A percentile compares a stretch with the other conserved stretches of the same genome.
Conservation (phyloP, 2,797 vertebrate species). For the Melanotaenia nigrans region DNA sequence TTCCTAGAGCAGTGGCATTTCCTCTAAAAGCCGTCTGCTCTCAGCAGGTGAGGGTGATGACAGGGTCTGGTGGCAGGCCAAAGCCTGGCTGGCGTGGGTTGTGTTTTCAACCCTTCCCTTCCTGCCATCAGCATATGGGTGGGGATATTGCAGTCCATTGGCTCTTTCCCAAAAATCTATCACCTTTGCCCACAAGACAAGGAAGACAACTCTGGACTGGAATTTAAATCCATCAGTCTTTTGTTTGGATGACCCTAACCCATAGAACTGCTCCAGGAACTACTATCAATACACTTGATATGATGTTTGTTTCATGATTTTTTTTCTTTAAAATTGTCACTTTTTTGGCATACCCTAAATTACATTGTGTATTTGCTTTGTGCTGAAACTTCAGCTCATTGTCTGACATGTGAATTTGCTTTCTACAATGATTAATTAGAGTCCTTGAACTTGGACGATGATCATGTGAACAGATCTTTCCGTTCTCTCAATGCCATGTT, state of each 20-base stretch:
- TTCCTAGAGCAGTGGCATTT: slow-evolving; percentile 25
- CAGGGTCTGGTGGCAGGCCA: slow-evolving; percentile 83
- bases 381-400: slow-evolving; percentile 56
- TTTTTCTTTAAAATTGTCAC: slow-evolving; percentile 25
- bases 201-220: slow-evolving; percentile 56
- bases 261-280: neutral
- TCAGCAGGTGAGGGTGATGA: slow-evolving; percentile 81
- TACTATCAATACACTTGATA: neutral
- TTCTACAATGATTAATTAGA: slow-evolving; percentile 80
- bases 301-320: slow-evolving; percentile 14
- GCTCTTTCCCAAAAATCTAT: slow-evolving; percentile 76
- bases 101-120: slow-evolving; percentile 75
- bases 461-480: slow-evolving; percentile 76
- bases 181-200: slow-evolving; percentile 75
- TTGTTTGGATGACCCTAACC: slow-evolving; percentile 41
- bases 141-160: slow-evolving; percentile 76
- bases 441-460: slow-evolving; percentile 72
- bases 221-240: slow-evolving; percentile 57
- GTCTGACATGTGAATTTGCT: slow-evolving; percentile 62
- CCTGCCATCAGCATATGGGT: slow-evolving; percentile 83
- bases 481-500: slow-evolving; percentile 67
- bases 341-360: slow-evolving; percentile 38
- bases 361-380: slow-evolving; percentile 30
- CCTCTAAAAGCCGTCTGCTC: slow-evolving; percentile 62
- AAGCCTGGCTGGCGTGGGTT: slow-evolving; percentile 73